Evolutionary conservation across 1,140 invertebrate genomes (phyloP), one percentile per base, ranked within the genome.

Genomic region (Babylonia areolata): DNA sequence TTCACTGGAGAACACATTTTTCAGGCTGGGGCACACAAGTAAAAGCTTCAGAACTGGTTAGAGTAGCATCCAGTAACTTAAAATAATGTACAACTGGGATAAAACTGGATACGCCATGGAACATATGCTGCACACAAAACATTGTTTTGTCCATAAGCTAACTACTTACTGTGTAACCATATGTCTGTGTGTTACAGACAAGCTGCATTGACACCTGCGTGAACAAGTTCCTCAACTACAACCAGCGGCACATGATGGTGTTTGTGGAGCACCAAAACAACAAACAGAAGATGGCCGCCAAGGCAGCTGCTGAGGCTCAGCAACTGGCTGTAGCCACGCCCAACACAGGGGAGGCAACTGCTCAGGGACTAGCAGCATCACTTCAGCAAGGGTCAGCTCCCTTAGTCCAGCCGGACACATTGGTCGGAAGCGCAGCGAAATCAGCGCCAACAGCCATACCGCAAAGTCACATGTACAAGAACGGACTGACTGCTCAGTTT

Each of bases 161-260:
- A n/a, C n/a, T n/a, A n/a, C n/a, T n/a, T n/a, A n/a, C n/a, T n/a
- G n/a, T n/a, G n/a, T n/a, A n/a, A n/a, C n/a, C n/a, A n/a, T 3
- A 17, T 51, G 46, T 12, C 46, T 51, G 9, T 35, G 33, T 77
- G 39, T 42, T 84, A 11, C 82, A 84, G 82, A 5, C 46, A 17
- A 35, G 31, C 31, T 84, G 82, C 69, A 20, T 84, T 1, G 69
- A 42, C 39, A 12, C 37, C 15, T 84, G 82, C 39, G 31, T 69
- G 5, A 64, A 84, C 82, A 84, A 84, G 82, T 84, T 37, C 64
- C 42, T 84, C 33, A 37, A 20, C 20, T 84, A 75, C 82, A 84
- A 84, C 69, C 82, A 84, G 39, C 33, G 82, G n/a, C 82, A 84
- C 64, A 84, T 84, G 82, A 35, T 73, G 40, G 33, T 84, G n/a